phyloP scores from a whole-genome alignment of 2,113 vertebrate species.

The Caranx melampygus region DNA sequence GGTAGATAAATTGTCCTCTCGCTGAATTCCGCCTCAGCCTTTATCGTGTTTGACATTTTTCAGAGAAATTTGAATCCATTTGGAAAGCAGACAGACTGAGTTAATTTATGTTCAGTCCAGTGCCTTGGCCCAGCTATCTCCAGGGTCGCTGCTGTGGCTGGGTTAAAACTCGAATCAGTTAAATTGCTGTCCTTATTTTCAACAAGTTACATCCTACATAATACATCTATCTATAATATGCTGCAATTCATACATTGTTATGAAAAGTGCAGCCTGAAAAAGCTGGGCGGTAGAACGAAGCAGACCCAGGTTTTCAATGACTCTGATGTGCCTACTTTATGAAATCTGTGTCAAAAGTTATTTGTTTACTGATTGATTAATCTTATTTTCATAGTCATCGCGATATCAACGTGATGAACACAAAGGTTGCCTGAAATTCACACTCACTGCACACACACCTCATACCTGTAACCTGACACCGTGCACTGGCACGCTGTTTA shows the following conservation, averaged over 20 bases:
- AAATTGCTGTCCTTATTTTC: not conserved
- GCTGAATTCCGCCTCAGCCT: constrained; percentile 1
- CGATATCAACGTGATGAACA: no score
- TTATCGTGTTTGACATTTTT: constrained; percentile 33
- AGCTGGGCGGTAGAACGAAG: no score
- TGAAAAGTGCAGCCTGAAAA: no score
- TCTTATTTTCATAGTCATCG: no score
- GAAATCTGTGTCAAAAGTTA: no score
- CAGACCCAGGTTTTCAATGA: no score
- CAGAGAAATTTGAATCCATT: constrained; percentile 27
- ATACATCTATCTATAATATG: not conserved
- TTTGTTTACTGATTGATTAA: no score
- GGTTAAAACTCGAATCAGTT: constrained; percentile 9
- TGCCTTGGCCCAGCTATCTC: constrained; percentile 12
- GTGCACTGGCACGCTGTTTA: no score
- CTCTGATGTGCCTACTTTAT: no score
- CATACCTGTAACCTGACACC: no score
- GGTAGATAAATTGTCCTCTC: constrained; percentile 13
- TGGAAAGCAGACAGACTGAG: constrained; percentile 28
- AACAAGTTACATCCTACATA: not conserved
- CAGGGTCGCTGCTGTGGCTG: constrained; percentile 5
- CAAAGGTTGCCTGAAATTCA: no score
- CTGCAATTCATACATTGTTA: not conserved
- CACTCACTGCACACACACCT: no score
- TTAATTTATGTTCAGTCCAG: constrained; percentile 9